Base-by-base conservation (phyloP, 1,140 invertebrate species). In the Camponotus vicinus region DNA sequence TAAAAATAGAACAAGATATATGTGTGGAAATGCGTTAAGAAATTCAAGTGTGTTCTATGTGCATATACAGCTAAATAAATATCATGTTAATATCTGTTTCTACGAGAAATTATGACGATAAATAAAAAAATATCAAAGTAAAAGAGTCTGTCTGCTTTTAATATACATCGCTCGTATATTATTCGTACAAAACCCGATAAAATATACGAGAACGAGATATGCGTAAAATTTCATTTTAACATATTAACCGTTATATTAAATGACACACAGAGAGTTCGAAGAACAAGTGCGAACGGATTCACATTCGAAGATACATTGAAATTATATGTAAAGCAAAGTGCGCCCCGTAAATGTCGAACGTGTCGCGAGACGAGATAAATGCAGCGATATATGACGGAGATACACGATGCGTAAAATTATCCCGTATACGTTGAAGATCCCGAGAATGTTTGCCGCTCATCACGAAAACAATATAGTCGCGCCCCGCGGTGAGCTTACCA, bases 401-500 rank as follows among this genome's bases (percentile, higher is more conserved):
- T 27, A 42, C 49, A 52, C 75, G 86, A 78, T 64, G 82, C 88
- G 87, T 88, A 88, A 92, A 91, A 91, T 91, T 89, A 91, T 92
- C 83, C 75, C 34, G 85, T 67, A 89, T 87, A 87, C 70, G 70
- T 32, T 59, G 40, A 76, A 91, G 82, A 91, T 91, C 83, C 87
- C 59, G 88, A 77, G 89, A 90, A 93, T 92, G 92, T 92, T 92
- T 92, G 87, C 86, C 86, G 93, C 93, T 95, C 94, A 95, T 95
- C 94, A 94, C 92, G 93, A 95, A 95, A 95, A 95, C 94, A 95
- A 95, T 95, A 95, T 95, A 94, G 91, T 86, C 89, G 93, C 93
- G 85, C 91, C 93, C 94, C 92, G 93, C 88, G 88, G 94, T 67
- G 93, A 92, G 91, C 91, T 92, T 92, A 92, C 90, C 86, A 57